Evolutionary conservation across 2,113 vertebrate genomes (phyloP).

Genomic region (Ptyas mucosa): DNA sequence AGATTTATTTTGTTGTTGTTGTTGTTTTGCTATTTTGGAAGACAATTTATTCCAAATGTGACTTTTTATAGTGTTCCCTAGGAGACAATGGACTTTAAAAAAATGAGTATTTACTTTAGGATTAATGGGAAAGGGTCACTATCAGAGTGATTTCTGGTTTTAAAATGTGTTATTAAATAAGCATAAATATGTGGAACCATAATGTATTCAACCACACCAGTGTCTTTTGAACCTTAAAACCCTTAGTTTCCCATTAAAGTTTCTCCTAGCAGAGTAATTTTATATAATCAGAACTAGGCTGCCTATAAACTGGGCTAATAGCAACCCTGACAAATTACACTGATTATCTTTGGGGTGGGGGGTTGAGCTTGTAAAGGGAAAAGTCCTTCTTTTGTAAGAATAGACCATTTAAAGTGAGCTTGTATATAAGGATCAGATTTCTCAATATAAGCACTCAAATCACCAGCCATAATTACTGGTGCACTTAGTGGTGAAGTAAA

Average conservation of each 20-base stretch:
- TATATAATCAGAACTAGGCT: neutral
- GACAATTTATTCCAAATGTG: neutral
- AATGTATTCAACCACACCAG: neutral
- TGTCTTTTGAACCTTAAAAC: neutral
- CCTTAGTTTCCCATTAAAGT: neutral
- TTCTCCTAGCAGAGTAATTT: neutral
- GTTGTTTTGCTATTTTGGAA: neutral
- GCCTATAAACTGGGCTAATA: neutral
- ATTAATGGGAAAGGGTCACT: neutral
- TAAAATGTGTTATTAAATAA: neutral
- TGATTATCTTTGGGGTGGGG: neutral
- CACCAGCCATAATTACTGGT: neutral
- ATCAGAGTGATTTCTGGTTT: neutral
- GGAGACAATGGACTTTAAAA: neutral
- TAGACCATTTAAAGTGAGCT: neutral
- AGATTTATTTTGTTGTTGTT: no score
- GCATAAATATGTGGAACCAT: neutral
- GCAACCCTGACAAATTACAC: neutral
- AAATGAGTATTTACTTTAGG: neutral
- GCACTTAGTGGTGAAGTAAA: neutral
- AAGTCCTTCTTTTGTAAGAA: neutral
- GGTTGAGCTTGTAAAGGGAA: neutral
- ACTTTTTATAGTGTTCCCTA: neutral
- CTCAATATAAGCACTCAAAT: neutral
- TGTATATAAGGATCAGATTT: neutral